Conservation (phyloP, 1,140 invertebrate genomes). For the Dryas iulia region DNA sequence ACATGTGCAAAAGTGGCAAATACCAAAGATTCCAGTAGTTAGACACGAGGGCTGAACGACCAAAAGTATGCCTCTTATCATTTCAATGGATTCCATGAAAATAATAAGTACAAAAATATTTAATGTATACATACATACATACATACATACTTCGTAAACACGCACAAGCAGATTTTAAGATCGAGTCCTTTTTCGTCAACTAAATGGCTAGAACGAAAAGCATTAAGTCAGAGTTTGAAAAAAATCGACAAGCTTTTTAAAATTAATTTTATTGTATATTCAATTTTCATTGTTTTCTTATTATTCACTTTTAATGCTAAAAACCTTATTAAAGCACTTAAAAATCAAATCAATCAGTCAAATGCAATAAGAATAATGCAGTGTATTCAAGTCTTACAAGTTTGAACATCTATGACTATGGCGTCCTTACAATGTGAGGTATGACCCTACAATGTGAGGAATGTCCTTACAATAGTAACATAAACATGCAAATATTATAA, state of each 20-base stretch:
- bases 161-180: conserved; percentile 12
- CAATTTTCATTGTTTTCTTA: too few species aligned
- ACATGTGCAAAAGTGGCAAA: conserved; percentile 11
- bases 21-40: conserved; percentile 45
- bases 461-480: too few species aligned
- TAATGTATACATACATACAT: too few species aligned
- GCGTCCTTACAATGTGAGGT: too few species aligned
- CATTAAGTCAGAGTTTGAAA: not conserved
- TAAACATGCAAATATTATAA: not conserved
- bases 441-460: too few species aligned
- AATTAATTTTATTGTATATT: too few species aligned
- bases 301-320: too few species aligned
- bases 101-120: not conserved
- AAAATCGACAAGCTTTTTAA: not conserved
- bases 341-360: too few species aligned
- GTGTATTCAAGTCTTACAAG: too few species aligned
- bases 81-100: not conserved
- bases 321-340: too few species aligned
- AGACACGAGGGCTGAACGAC: conserved; percentile 68
- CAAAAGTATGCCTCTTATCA: conserved; percentile 70
- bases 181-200: not conserved
- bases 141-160: conserved; percentile 5
- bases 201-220: not conserved
- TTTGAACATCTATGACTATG: too few species aligned
- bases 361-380: too few species aligned